phyloP scores from a whole-genome alignment of 2,113 vertebrate species.

The Hymenochirus boettgeri region DNA sequence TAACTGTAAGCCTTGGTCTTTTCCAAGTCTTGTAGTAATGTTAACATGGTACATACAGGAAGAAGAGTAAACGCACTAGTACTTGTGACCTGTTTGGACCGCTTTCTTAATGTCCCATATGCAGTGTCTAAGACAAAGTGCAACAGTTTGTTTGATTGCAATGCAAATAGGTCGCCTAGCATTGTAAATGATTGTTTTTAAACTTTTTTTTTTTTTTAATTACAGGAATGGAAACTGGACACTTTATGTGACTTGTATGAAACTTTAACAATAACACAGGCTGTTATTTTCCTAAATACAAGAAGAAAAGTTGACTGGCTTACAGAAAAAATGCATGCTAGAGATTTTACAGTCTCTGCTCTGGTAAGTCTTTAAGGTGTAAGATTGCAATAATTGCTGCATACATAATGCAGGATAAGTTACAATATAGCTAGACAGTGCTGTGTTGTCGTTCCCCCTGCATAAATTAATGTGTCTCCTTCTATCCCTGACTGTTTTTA shows the following conservation, averaged over 20 bases:
- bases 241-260: slow-evolving; percentile 96
- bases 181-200: too few species aligned
- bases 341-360: slow-evolving; percentile 96
- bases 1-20: slow-evolving; percentile 57
- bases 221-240: slow-evolving; percentile 95
- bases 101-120: too few species aligned
- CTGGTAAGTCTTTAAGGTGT: slow-evolving; percentile 74
- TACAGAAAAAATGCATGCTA: slow-evolving; percentile 95
- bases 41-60: slow-evolving; percentile 69
- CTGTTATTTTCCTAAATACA: slow-evolving; percentile 97
- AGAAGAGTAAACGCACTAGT: slow-evolving; percentile 64
- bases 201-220: too few species aligned
- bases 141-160: not conserved
- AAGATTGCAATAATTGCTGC: fast-evolving
- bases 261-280: slow-evolving; percentile 95
- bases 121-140: not conserved
- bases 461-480: slow-evolving; percentile 62
- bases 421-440: slow-evolving; percentile 64
- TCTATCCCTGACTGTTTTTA: slow-evolving; percentile 62
- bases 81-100: slow-evolving; percentile 67
- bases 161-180: not conserved
- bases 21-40: slow-evolving; percentile 63
- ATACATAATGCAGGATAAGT: slow-evolving; percentile 59
- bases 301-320: slow-evolving; percentile 98
- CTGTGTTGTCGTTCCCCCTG: slow-evolving; percentile 75